Conservation (phyloP, 2,113 vertebrate genomes). For the Rostratula benghalensis region DNA sequence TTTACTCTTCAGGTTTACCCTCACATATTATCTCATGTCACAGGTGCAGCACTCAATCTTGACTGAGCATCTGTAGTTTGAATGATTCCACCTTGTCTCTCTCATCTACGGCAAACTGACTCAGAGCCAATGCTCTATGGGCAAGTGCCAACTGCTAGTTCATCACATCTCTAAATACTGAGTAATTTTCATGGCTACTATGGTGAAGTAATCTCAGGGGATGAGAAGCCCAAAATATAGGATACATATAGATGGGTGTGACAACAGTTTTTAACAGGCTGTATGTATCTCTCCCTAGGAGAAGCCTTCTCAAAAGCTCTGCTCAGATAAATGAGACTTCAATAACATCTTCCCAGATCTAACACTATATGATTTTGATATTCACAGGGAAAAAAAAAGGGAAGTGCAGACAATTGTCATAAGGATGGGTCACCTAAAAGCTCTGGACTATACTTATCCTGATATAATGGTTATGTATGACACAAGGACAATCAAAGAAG, state of each 20-base stretch:
- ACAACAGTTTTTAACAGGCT: not conserved
- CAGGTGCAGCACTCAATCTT: slow-evolving; percentile 2
- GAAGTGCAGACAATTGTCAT: not conserved
- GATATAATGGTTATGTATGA: not conserved
- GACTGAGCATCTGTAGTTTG: not conserved
- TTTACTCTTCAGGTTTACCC: slow-evolving; percentile 25
- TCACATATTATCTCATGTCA: not conserved
- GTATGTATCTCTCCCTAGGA: not conserved
- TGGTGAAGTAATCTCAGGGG: not conserved
- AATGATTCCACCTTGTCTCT: not conserved
- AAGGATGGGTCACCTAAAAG: not conserved
- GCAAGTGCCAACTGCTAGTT: not conserved
- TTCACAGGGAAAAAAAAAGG: not conserved
- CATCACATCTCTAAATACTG: not conserved
- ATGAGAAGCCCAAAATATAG: not conserved
- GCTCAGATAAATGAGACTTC: not conserved
- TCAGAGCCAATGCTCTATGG: not conserved
- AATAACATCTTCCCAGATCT: not conserved
- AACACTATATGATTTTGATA: not conserved
- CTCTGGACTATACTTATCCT: not conserved
- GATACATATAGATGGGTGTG: not conserved
- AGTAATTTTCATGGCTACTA: not conserved
- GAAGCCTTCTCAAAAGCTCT: not conserved
- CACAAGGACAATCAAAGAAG: not conserved
- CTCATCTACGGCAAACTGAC: not conserved